A percentile compares a stretch with the other conserved stretches of the same genome.
These are phyloP conservation scores for Bufotes viridis DNA, from an alignment of 2,797 vertebrate species.

Conservation along the genomic window DNA sequence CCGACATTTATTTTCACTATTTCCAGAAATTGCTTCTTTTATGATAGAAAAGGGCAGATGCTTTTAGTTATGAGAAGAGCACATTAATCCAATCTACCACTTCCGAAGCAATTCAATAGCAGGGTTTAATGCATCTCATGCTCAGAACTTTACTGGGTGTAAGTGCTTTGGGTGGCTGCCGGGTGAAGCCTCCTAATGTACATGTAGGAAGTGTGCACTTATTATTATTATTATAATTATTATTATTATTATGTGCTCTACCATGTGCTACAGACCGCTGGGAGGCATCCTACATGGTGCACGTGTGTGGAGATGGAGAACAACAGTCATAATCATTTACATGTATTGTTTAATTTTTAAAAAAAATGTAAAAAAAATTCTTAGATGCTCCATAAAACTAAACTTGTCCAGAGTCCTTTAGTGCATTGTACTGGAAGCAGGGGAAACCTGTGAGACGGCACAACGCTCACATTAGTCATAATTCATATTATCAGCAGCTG, in stretches of 20 bases:
- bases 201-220: not conserved
- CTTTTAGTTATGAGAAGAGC: constrained; percentile 26
- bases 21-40: constrained; percentile 47
- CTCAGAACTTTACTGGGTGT: not conserved
- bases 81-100: constrained; percentile 30
- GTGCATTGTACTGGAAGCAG: not conserved
- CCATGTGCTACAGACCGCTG: not conserved
- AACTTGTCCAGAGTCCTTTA: too few species aligned
- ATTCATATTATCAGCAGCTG: not conserved
- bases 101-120: constrained; percentile 1
- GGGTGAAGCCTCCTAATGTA: not conserved
- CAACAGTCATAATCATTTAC: too few species aligned
- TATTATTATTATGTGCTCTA: not conserved
- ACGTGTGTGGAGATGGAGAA: too few species aligned
- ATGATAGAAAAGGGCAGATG: constrained; percentile 46
- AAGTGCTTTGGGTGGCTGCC: not conserved
- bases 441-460: not conserved
- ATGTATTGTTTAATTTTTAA: too few species aligned
- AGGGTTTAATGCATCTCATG: constrained; percentile 2
- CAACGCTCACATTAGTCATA: not conserved
- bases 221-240: not conserved
- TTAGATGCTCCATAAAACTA: too few species aligned
- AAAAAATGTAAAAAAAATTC: too few species aligned
- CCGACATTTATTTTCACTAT: constrained; percentile 21
- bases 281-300: too few species aligned